These are phyloP conservation scores for Pao palembangensis DNA, from an alignment of 2,113 vertebrate species.

Conservation along the genomic window DNA sequence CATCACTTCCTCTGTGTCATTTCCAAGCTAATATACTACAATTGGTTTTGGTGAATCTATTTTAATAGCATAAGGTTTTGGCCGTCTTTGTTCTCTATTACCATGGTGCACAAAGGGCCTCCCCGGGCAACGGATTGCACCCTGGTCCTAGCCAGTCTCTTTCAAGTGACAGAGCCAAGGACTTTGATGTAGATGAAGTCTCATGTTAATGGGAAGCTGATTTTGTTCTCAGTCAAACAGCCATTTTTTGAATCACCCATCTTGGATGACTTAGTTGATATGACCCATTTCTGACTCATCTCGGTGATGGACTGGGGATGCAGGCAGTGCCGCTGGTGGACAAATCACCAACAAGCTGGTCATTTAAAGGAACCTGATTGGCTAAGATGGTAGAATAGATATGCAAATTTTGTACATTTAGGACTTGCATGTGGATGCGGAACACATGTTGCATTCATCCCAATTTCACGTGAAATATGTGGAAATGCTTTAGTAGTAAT, in stretches of 20 bases:
- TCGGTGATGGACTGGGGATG: too few relatives aligned
- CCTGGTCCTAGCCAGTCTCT: slow-evolving; percentile 34
- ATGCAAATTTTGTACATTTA: too few relatives aligned
- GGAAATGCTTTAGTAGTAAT: too few relatives aligned
- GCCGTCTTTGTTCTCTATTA: slow-evolving; percentile 64
- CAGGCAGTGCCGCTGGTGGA: too few relatives aligned
- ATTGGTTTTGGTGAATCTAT: slow-evolving; percentile 78
- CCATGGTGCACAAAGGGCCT: slow-evolving; percentile 58
- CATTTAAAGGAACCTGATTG: neutral
- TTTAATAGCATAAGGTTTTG: slow-evolving; percentile 65
- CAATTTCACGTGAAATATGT: too few relatives aligned
- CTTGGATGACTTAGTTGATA: slow-evolving; percentile 34
- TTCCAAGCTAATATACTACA: slow-evolving; percentile 73
- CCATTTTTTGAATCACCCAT: slow-evolving; percentile 22
- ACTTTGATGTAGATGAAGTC: slow-evolving; percentile 44
- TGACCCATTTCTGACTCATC: slow-evolving; percentile 8
- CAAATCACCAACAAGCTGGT: slow-evolving; percentile 2
- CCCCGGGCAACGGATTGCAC: slow-evolving; percentile 43
- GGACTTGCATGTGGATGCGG: too few relatives aligned
- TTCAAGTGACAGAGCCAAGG: slow-evolving; percentile 27
- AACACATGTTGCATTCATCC: too few relatives aligned
- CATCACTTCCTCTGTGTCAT: slow-evolving; percentile 64
- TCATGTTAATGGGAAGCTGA: slow-evolving; percentile 25
- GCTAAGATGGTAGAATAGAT: too few relatives aligned
- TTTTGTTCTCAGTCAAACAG: slow-evolving; percentile 22